Percentiles rank a stretch among this genome's conserved stretches.
Conservation (phyloP, 2,113 vertebrate genomes). For the Scalopus aquaticus region DNA sequence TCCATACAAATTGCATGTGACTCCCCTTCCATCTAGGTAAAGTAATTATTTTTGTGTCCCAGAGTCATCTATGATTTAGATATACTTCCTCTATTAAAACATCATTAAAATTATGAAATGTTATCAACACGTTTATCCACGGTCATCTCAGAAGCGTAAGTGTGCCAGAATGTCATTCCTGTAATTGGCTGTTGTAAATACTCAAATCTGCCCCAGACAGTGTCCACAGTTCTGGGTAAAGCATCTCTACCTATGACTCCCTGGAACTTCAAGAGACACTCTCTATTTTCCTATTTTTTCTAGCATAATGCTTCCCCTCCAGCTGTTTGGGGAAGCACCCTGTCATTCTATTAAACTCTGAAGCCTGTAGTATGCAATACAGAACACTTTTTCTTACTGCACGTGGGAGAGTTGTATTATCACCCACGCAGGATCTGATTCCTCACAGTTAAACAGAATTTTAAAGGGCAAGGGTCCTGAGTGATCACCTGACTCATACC, state of each 20-base stretch:
- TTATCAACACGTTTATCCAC: not conserved
- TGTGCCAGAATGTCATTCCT: not conserved
- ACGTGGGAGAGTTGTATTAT: not conserved
- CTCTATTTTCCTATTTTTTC: conserved; percentile 26
- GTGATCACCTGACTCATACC: not conserved
- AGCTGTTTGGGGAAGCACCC: not conserved
- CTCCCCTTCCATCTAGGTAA: conserved; percentile 53
- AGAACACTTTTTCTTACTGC: not conserved
- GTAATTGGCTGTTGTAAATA: not conserved
- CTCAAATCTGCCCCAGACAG: not conserved
- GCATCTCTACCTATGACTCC: not conserved
- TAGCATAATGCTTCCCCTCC: not conserved
- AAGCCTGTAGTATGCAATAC: not conserved
- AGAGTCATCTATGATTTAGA: not conserved
- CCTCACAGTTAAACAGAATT: not conserved
- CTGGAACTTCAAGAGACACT: not conserved
- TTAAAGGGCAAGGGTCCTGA: not conserved
- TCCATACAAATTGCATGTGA: conserved; percentile 38
- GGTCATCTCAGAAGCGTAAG: conserved; percentile 6
- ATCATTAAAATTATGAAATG: conserved; percentile 33
- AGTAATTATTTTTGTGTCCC: conserved; percentile 53
- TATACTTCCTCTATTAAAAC: not conserved
- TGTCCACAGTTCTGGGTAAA: not conserved
- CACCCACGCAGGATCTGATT: not conserved
- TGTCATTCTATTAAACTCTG: not conserved